phyloP scores from a whole-genome alignment of 2,888 invertebrate genomes.

The Helleia helle region DNA sequence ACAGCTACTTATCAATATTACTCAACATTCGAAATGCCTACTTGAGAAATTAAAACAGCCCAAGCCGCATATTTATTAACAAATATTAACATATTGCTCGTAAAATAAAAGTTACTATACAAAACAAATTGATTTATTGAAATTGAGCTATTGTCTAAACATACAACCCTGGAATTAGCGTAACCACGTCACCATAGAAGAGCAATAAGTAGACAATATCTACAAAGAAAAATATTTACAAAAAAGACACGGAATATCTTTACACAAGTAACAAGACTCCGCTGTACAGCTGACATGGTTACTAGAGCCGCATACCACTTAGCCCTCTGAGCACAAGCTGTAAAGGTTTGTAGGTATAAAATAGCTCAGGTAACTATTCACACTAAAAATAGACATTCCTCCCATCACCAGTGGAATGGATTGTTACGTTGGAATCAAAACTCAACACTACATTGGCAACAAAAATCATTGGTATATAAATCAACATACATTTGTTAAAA shows the following conservation, averaged over 20 bases:
- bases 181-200: slow-evolving; percentile 60
- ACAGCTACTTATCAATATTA: slow-evolving; percentile 37
- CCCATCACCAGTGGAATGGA: slow-evolving; percentile 28
- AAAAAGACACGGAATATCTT: slow-evolving; percentile 33
- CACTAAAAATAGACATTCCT: background rate
- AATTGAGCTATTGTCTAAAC: slow-evolving; percentile 68
- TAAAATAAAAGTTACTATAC: slow-evolving; percentile 44
- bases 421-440: slow-evolving; percentile 6
- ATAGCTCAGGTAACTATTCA: slow-evolving; percentile 41
- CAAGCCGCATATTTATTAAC: slow-evolving; percentile 55
- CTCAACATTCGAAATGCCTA: slow-evolving; percentile 47
- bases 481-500: slow-evolving; percentile 31
- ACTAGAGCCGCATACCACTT: slow-evolving; percentile 65
- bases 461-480: background rate
- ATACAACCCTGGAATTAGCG: slow-evolving; percentile 67
- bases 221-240: slow-evolving; percentile 50
- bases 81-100: slow-evolving; percentile 46
- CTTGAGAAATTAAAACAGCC: slow-evolving; percentile 53
- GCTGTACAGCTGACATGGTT: slow-evolving; percentile 52
- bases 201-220: slow-evolving; percentile 14
- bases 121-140: slow-evolving; percentile 19
- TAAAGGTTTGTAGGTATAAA: slow-evolving; percentile 44
- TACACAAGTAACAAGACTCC: slow-evolving; percentile 21
- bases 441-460: too few species aligned
- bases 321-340: slow-evolving; percentile 59